phyloP scores from a whole-genome alignment of 1,140 invertebrate species.

The Tachypleus tridentatus region DNA sequence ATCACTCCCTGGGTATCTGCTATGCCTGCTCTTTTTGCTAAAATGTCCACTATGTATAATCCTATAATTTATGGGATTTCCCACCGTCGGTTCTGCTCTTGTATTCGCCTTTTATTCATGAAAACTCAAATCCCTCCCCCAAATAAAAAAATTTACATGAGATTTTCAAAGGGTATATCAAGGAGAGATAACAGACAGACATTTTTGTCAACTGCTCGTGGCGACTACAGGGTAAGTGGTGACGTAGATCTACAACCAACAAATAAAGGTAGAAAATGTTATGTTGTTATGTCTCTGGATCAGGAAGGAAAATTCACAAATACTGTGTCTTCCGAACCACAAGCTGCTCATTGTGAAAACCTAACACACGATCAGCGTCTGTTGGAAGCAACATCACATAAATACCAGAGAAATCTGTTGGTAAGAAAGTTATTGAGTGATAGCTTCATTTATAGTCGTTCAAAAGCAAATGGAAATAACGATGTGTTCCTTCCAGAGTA shows the following conservation, averaged over 20 bases:
- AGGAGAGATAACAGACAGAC: neutral
- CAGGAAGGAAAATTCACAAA: conserved; percentile 1
- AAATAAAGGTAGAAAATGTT: neutral
- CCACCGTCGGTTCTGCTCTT: conserved; percentile 15
- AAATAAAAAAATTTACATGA: neutral
- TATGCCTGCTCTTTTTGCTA: conserved; percentile 62
- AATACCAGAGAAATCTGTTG: no score
- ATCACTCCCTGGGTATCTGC: conserved; percentile 47
- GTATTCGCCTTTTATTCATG: conserved; percentile 3
- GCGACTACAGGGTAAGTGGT: conserved; percentile 6
- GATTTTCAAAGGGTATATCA: neutral
- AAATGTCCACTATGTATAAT: conserved; percentile 32
- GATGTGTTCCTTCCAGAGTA: no score
- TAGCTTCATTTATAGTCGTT: no score
- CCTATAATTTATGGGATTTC: conserved; percentile 20
- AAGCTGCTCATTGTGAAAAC: no score
- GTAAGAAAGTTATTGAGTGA: no score
- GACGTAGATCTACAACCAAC: neutral
- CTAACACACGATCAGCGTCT: no score
- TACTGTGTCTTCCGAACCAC: no score
- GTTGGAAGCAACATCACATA: no score
- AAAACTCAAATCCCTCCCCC: no score
- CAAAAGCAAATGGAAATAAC: no score
- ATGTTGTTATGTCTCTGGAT: conserved; percentile 5
- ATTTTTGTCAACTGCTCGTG: neutral